Base-by-base conservation (phyloP, 1,140 invertebrate genomes). In the Contarinia nasturtii region DNA sequence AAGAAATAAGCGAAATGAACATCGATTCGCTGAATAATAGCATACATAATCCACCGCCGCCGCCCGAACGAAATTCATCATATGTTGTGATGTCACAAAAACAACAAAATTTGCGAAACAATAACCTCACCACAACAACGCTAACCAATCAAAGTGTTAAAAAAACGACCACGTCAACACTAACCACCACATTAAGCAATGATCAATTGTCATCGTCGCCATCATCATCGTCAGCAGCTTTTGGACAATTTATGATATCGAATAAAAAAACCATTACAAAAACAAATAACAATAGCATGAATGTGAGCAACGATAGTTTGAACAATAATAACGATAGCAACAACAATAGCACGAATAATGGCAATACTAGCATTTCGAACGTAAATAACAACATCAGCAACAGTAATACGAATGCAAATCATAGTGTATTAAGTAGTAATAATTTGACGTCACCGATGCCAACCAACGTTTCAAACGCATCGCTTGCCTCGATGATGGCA, bases 41-140 rank as follows among this genome's bases (percentile, higher is more conserved):
- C n/a, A 61, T 41, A 55, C 14, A 22, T 7, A 63, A 68, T 21
- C 74, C 77, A 21, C 82, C 82, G 15, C 71, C 77, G 44, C 82
- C 81, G 17, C 82, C 81, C 1, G 79, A 82, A 63, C 72, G 83
- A 50, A 83, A 82, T 38, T 86, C 82, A 3, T 86, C 82, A 46
- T 86, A 82, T 61, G 74, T 81, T 0, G 74, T 84, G 17, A 86
- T 86, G 82, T 81, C 79, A 2, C 75, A 71, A 56, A 59, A 69
- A 46, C 61, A 65, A 46, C 59, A 63, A 52, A 58, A 61, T 44
- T 27, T 27, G 27, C 27, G 27, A 40, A 40, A 19, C 38, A 40
- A 40, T 40, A 40, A 40, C 38, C 38, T 40, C 38, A 15, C 18
- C 38, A 27, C 27, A 10, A 27, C 27, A 3, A 46, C 14, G 3